Percentiles rank a stretch among this genome's conserved stretches.
phyloP scores from a whole-genome alignment of 2,797 vertebrate genomes.

The Acrocephalus scirpaceus region DNA sequence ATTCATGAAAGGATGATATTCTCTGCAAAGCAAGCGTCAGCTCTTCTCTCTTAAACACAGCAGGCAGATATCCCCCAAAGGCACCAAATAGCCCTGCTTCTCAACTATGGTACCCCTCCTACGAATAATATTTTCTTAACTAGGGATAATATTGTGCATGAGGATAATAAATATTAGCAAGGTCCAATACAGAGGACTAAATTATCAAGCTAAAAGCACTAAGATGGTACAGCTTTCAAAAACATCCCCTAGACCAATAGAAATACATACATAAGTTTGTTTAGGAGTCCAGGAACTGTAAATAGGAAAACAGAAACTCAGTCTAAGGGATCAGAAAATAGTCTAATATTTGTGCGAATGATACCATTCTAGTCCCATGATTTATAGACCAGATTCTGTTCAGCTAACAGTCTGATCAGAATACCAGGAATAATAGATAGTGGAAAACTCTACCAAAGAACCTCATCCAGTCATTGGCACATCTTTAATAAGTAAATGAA shows the following conservation, averaged over 20 bases:
- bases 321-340: neutral
- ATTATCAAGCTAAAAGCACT: neutral
- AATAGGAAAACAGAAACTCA: neutral
- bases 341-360: neutral
- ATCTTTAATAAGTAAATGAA: neutral
- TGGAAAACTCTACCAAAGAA: neutral
- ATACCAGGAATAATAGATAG: neutral
- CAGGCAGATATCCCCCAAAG: neutral
- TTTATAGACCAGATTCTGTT: neutral
- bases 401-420: neutral
- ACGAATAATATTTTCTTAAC: neutral
- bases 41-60: neutral
- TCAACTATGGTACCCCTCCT: neutral
- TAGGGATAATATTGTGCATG: neutral
- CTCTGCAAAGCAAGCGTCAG: neutral
- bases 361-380: neutral
- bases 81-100: neutral
- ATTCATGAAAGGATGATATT: neutral
- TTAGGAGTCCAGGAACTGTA: neutral
- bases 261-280: neutral
- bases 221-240: neutral
- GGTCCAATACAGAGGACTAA: neutral
- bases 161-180: neutral
- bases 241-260: neutral
- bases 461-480: neutral